Conservation (phyloP, 2,113 vertebrate genomes). For the Passer domesticus region DNA sequence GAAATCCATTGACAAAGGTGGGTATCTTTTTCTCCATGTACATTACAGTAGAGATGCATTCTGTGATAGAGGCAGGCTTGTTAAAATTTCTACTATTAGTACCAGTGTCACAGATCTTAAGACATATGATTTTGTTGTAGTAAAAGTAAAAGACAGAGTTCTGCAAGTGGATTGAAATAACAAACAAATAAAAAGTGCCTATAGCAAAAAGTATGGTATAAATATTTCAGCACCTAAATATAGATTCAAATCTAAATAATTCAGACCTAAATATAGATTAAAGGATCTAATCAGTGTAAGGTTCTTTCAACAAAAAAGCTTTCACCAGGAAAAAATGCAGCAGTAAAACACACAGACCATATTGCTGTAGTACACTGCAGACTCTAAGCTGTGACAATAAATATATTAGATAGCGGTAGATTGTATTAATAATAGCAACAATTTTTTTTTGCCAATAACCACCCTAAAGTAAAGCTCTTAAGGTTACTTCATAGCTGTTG, state of each 20-base stretch:
- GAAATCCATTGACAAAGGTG: neutral
- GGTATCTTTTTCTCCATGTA: neutral
- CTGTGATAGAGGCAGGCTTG: neutral
- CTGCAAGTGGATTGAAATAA: neutral
- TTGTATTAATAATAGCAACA: constrained; percentile 58
- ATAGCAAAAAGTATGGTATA: constrained; percentile 1
- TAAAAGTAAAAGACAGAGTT: neutral
- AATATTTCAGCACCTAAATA: constrained; percentile 54
- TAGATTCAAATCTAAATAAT: constrained; percentile 55
- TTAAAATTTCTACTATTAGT: neutral
- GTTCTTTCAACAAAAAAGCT: constrained; percentile 62
- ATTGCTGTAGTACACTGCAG: neutral
- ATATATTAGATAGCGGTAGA: constrained; percentile 5
- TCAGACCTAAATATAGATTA: constrained; percentile 58
- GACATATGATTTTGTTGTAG: neutral
- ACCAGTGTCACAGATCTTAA: neutral
- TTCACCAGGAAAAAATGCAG: constrained; percentile 34
- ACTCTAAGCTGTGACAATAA: constrained; percentile 23
- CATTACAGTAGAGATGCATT: neutral
- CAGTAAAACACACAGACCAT: neutral
- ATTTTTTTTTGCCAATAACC: constrained; percentile 20
- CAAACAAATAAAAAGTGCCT: constrained; percentile 38
- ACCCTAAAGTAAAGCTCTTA: constrained; percentile 57
- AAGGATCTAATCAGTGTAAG: constrained; percentile 14
- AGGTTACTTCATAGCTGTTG: constrained; percentile 25